Evolutionary conservation across 2,113 vertebrate species (phyloP), one percentile per base, ranked within the genome.

Genomic region (Plecturocebus donacophilus): DNA sequence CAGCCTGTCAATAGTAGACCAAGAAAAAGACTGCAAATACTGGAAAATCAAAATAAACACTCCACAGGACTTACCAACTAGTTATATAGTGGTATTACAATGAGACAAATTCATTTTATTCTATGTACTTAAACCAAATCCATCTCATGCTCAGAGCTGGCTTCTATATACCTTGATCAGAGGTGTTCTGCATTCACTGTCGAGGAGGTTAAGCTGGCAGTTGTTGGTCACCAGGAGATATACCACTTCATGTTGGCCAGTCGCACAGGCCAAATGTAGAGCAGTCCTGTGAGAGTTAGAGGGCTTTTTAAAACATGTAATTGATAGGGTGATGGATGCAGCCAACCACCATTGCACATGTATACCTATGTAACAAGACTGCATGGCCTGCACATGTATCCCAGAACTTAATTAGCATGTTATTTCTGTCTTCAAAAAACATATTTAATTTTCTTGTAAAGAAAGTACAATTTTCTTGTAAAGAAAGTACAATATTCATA

Each of bases 211-310:
- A 32, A 68, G 32, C 66, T 68, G 30, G 30, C 66, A 68, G 1
- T 1, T 8, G 32, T 6, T 17, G 13, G 5, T 1, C 32, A 68
- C 32, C 66, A 68, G 13, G 16, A 68, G 32, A 35, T 0, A 1
- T 32, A 68, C 32, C 32, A 68, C 6, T 8, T 8, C 2, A 16
- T 0, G 13, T 68, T 68, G 66, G 6, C 66, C 66, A 35, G 13
- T 68, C 32, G 66, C 66, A 35, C 66, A 68, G 14, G 66, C 66
- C 66, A 68, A 68, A 68, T 68, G 32, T 17, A 68, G 32, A 30
- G 32, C 6, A 16, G 32, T 68, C 66, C 32, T 68, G 32, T 17
- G 2, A 68, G 32, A 68, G 32, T 68, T 32, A 68, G 3, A 64
- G 27, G 61, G 30, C 12, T 64, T 64, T 64, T 64, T 6, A 64